Evolutionary conservation across 2,113 vertebrate genomes (phyloP), one percentile per base, ranked within the genome.

Genomic region (Vireo altiloquus): DNA sequence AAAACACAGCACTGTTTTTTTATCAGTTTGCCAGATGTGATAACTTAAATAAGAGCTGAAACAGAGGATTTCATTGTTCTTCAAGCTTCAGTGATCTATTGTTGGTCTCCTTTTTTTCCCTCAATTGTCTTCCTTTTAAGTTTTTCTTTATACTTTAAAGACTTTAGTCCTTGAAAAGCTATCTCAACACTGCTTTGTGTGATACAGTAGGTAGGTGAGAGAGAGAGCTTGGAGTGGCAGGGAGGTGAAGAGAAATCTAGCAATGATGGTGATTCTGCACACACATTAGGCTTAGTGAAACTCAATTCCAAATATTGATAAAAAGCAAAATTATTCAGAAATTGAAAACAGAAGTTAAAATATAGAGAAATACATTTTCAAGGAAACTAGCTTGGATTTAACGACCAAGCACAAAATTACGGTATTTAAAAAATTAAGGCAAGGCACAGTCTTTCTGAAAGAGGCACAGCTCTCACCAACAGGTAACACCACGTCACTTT

Each of bases 101-200:
- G 40, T 53, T 69, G 31, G 40, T 76, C 57, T 78, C 24, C 1
- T 56, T 93, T 89, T 85, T 53, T 11, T 15, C 54, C 54, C 50
- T 68, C 79, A 40, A 64, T 85, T 86, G 39, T 64, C 15, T 65
- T 79, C 60, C 77, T 81, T 82, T 70, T 33, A 88, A 84, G n/a
- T 28, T 75, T 88, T 79, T 46, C 49, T 96, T 95, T 95, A 71
- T 93, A 74, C 19, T 87, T 84, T 46, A 83, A 91, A 89, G 53
- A 76, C 28, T 90, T 90, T 64, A 83, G 63, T 80, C 39, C 59
- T 59, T 92, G n/a, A 87, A 94, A 94, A 87, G 11, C 20, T 52
- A 64, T 66, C 44, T 69, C 60, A 70, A 21, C 1, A 6, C 24
- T 82, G 7, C 24, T 94, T 49, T 84, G 14, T 87, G 42, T 70